Evolutionary conservation across 2,797 vertebrate species (phyloP).

Genomic region (Morelia viridis): DNA sequence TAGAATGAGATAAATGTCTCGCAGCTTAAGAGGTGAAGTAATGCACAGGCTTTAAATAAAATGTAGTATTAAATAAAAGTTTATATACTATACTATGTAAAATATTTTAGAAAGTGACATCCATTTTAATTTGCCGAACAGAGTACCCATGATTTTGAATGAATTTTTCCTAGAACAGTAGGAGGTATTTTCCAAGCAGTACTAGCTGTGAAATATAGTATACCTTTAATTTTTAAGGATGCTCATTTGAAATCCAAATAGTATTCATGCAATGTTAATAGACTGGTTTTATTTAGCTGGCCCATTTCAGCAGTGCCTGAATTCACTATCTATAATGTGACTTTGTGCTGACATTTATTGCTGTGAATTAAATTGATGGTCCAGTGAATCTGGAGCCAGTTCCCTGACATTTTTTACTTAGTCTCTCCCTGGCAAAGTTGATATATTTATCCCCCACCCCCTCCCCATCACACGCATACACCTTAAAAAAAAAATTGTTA

Average conservation of each 20-base stretch:
- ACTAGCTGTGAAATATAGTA: slow-evolving; percentile 34
- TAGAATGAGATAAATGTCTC: slow-evolving; percentile 35
- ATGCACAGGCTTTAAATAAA: slow-evolving; percentile 37
- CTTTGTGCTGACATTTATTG: not conserved
- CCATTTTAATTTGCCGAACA: slow-evolving; percentile 18
- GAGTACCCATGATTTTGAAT: slow-evolving; percentile 37
- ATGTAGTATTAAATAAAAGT: not conserved
- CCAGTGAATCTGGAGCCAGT: not conserved
- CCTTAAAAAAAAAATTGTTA: not conserved
- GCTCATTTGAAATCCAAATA: not conserved
- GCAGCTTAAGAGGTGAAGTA: slow-evolving; percentile 31
- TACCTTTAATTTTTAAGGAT: slow-evolving; percentile 16
- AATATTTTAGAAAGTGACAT: slow-evolving; percentile 7
- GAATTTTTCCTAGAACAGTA: slow-evolving; percentile 40
- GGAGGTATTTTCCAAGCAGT: slow-evolving; percentile 34
- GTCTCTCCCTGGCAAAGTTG: not conserved
- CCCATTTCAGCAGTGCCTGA: slow-evolving; percentile 22
- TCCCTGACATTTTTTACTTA: not conserved
- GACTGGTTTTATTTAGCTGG: slow-evolving; percentile 41
- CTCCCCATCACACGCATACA: no score
- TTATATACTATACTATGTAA: slow-evolving; percentile 33
- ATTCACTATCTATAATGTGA: not conserved
- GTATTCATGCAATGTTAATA: slow-evolving; percentile 38
- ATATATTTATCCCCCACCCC: not conserved
- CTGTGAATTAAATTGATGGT: not conserved